These are phyloP conservation scores for Brachystomella parvula DNA, from an alignment of 1,140 invertebrate species.

Conservation along the genomic window DNA sequence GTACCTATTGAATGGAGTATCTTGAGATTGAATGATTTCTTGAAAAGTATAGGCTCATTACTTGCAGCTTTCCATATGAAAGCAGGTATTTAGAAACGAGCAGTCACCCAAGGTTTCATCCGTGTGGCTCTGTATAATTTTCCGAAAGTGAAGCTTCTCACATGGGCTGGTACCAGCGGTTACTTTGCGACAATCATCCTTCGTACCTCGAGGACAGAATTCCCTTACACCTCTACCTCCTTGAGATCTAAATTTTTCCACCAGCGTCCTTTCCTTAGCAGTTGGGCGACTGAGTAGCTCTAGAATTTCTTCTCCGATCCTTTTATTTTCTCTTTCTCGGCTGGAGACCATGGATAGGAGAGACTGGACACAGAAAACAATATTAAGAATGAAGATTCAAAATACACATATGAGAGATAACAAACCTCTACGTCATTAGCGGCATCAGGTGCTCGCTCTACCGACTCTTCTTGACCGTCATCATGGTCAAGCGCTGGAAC, in stretches of 20 bases:
- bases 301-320: slow-evolving; percentile 90
- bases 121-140: slow-evolving; percentile 94
- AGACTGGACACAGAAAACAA: slow-evolving; percentile 54
- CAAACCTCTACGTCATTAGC: slow-evolving; percentile 29
- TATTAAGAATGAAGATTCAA: slow-evolving; percentile 39
- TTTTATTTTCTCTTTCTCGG: slow-evolving; percentile 88
- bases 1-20: slow-evolving; percentile 54
- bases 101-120: slow-evolving; percentile 93
- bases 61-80: slow-evolving; percentile 98
- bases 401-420: slow-evolving; percentile 13
- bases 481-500: slow-evolving; percentile 22
- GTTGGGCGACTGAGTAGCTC: slow-evolving; percentile 90
- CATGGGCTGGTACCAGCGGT: slow-evolving; percentile 56
- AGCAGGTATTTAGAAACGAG: slow-evolving; percentile 96
- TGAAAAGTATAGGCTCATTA: slow-evolving; percentile 40
- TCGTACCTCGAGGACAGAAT: slow-evolving; percentile 91
- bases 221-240: slow-evolving; percentile 64
- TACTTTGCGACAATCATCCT: slow-evolving; percentile 72
- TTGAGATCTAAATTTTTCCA: slow-evolving; percentile 90
- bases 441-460: slow-evolving; percentile 9
- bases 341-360: slow-evolving; percentile 87
- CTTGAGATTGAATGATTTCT: background rate
- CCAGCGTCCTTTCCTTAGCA: slow-evolving; percentile 85
- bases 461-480: background rate
- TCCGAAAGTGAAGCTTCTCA: slow-evolving; percentile 90